Evolutionary conservation across 2,113 vertebrate species (phyloP).

Genomic region (Maccullochella peelii): DNA sequence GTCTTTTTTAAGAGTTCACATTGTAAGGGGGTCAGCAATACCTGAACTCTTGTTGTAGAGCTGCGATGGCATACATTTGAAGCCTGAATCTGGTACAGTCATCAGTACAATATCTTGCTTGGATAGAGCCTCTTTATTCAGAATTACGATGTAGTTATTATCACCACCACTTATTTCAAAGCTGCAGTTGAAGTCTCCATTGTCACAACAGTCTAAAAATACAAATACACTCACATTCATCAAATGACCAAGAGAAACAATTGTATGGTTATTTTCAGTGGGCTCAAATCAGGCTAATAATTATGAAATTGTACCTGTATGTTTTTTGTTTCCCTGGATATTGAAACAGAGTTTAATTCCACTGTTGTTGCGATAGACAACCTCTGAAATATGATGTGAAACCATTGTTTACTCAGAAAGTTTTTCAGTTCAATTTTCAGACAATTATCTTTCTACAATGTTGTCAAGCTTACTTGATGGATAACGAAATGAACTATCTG

Average conservation of each 20-base stretch:
- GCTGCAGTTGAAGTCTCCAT: rapidly evolving
- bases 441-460: rapidly evolving
- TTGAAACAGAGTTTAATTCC: constrained; percentile 11
- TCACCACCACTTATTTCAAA: rapidly evolving
- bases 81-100: rapidly evolving
- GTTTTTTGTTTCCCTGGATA: rapidly evolving
- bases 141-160: rapidly evolving
- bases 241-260: not conserved
- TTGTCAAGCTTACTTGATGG: constrained; percentile 15
- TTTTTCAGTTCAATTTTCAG: not conserved
- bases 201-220: not conserved
- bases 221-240: not conserved
- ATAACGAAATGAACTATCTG: rapidly evolving
- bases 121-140: not conserved
- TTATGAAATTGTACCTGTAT: not conserved
- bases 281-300: not conserved
- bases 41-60: not conserved
- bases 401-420: not conserved
- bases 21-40: not conserved
- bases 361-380: rapidly evolving
- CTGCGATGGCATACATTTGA: not conserved
- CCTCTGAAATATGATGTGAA: constrained; percentile 39
- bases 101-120: constrained; percentile 24
- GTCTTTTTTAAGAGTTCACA: not conserved
- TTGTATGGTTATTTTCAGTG: not conserved